Evolutionary conservation across 2,113 vertebrate genomes (phyloP).

Genomic region (Tenebrosternarchus preto): DNA sequence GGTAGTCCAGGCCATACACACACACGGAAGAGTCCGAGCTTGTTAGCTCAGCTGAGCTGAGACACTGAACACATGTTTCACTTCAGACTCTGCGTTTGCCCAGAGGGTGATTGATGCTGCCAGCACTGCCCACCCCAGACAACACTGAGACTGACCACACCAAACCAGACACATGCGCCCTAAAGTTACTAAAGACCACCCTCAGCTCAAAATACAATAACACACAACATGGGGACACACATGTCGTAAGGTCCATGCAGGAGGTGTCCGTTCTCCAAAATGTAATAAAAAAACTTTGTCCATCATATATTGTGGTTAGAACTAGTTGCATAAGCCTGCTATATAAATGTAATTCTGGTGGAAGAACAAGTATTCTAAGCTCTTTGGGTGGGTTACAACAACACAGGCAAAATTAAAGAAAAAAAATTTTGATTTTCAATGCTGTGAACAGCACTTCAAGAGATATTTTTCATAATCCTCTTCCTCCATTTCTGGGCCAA

Average conservation of each 20-base stretch:
- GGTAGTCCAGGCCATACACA: slow-evolving; percentile 26
- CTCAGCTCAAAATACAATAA: slow-evolving; percentile 6
- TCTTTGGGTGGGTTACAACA: slow-evolving; percentile 27
- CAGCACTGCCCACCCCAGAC: slow-evolving; percentile 33
- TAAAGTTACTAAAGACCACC: slow-evolving; percentile 7
- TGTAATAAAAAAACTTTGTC: no score
- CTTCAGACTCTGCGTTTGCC: slow-evolving; percentile 42
- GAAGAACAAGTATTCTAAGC: neutral
- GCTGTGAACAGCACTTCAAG: slow-evolving; percentile 8
- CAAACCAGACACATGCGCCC: slow-evolving; percentile 11
- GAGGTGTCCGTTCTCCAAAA: no score
- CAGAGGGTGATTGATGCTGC: slow-evolving; percentile 47
- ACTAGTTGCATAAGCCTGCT: neutral
- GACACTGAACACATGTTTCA: slow-evolving; percentile 47
- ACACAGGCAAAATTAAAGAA: neutral
- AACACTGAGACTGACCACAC: slow-evolving; percentile 6
- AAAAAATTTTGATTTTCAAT: slow-evolving; percentile 38
- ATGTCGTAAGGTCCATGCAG: neutral
- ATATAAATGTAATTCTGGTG: neutral
- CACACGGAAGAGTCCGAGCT: slow-evolving; percentile 18
- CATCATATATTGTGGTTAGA: neutral
- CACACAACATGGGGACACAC: neutral
- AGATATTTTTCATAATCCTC: slow-evolving; percentile 43
- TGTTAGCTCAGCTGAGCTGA: slow-evolving; percentile 53
- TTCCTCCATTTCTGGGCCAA: slow-evolving; percentile 14